Evolutionary conservation across 1,140 invertebrate species (phyloP), one percentile per base, ranked within the genome.

Genomic region (Acyrthosiphon pisum): DNA sequence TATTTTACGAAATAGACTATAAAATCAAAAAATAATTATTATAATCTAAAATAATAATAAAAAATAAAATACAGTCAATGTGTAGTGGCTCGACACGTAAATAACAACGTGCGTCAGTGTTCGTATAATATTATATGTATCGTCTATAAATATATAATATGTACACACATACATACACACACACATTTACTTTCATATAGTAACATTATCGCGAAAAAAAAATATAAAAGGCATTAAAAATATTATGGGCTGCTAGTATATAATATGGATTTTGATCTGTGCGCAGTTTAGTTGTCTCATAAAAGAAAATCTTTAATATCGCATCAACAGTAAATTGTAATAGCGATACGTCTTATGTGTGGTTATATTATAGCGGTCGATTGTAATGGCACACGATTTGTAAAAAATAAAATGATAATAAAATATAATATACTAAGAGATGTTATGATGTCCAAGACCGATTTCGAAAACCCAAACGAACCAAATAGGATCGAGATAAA

Each of bases 21-120:
- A 41, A 68, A 68, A 68, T 9, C 11, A 68, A 68, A 68, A 68
- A 68, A 68, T n/a, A 86, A 86, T 44, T 44, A 83, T 23, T 22
- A 35, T 46, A 86, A 4, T 44, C 11, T 86, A 87, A 87, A 48
- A 87, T 87, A 87, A 87, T 53, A 89, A 89, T 89, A 89, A 50
- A 89, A 46, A 89, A 89, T 89, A 89, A 53, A 89, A 89, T 89
- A 89, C 87, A 89, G 87, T 89, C 87, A 53, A 53, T 46, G 44
- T 87, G 37, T 37, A 87, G 84, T 89, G 87, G 87, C 87, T 89
- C 20, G 50, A 53, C 87, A 89, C 87, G 84, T 46, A 81, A 35
- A 53, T 53, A 53, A 89, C 50, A 89, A 89, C 48, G n/a, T 89
- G 48, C 22, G n/a, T 89, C 48, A 50, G 26, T 53, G 30, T 50